Evolutionary conservation across 1,140 invertebrate species (phyloP).

Genomic region (Nylanderia fulva): DNA sequence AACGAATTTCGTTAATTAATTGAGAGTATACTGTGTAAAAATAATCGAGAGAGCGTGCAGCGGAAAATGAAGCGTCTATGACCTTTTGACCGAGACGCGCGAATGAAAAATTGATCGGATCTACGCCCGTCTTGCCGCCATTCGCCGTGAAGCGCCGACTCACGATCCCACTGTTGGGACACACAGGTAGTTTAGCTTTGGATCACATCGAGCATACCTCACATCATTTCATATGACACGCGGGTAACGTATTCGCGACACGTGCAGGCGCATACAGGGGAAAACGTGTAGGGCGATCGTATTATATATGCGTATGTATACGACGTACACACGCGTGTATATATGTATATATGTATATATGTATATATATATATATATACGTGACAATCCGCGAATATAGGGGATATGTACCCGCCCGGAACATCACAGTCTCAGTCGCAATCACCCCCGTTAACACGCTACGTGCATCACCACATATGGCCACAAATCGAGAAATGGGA

Average conservation of each 20-base stretch:
- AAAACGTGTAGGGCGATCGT: slow-evolving; percentile 2
- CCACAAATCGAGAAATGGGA: slow-evolving; percentile 55
- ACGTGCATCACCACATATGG: slow-evolving; percentile 38
- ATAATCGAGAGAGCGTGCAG: neutral
- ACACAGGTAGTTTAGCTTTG: slow-evolving; percentile 76
- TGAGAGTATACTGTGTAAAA: neutral
- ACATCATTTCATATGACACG: slow-evolving; percentile 47
- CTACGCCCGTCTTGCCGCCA: slow-evolving; percentile 63
- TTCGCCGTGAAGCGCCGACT: slow-evolving; percentile 72
- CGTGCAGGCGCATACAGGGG: slow-evolving; percentile 14
- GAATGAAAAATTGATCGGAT: slow-evolving; percentile 58
- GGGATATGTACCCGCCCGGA: slow-evolving; percentile 28
- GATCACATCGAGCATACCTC: slow-evolving; percentile 67
- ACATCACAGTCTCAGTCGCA: slow-evolving; percentile 53
- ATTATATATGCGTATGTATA: slow-evolving; percentile 64
- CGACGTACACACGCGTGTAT: slow-evolving; percentile 43
- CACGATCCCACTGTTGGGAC: slow-evolving; percentile 68
- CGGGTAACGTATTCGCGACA: slow-evolving; percentile 25
- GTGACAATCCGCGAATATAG: slow-evolving; percentile 26
- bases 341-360: too few species aligned
- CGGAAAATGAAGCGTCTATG: slow-evolving; percentile 24
- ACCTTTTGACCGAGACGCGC: slow-evolving; percentile 40
- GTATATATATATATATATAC: too few species aligned
- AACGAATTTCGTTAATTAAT: slow-evolving; percentile 32
- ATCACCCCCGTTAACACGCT: slow-evolving; percentile 43